phyloP scores from a whole-genome alignment of 2,888 invertebrate genomes.

The Cantharis flavilabris region DNA sequence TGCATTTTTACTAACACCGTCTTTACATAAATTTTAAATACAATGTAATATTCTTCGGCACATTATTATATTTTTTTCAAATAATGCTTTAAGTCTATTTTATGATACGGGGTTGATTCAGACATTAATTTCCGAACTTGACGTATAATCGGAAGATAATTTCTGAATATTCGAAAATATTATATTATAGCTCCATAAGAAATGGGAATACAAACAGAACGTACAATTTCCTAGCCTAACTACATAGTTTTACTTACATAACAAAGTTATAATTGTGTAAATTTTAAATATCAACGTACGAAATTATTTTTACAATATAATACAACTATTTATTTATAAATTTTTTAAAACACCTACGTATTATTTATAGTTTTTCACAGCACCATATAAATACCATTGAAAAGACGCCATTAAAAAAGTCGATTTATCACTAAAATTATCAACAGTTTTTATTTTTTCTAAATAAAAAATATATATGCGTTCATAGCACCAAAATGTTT shows the following conservation, averaged over 20 bases:
- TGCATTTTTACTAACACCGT: not conserved
- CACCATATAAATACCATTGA: constrained; percentile 37
- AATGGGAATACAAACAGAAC: not conserved
- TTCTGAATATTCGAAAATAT: not conserved
- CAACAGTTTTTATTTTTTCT: not conserved
- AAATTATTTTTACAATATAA: constrained; percentile 20
- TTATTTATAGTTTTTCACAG: constrained; percentile 31
- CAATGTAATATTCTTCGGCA: constrained; percentile 12
- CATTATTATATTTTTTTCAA: constrained; percentile 12
- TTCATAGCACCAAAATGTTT: not conserved
- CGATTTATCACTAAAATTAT: constrained; percentile 1
- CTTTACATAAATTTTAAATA: not conserved
- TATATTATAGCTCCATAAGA: not conserved
- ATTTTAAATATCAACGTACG: constrained; percentile 24
- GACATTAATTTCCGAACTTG: not conserved
- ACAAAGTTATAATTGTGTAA: not conserved
- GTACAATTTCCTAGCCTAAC: not conserved
- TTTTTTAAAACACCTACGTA: constrained; percentile 15
- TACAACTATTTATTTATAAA: constrained; percentile 14
- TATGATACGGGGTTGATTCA: not conserved
- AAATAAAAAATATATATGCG: not conserved
- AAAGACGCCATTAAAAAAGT: constrained; percentile 13
- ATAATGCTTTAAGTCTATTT: not conserved
- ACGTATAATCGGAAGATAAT: not conserved
- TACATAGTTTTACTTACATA: not conserved